Conservation (phyloP, 1,140 invertebrate genomes). For the Drosophila grimshawi region DNA sequence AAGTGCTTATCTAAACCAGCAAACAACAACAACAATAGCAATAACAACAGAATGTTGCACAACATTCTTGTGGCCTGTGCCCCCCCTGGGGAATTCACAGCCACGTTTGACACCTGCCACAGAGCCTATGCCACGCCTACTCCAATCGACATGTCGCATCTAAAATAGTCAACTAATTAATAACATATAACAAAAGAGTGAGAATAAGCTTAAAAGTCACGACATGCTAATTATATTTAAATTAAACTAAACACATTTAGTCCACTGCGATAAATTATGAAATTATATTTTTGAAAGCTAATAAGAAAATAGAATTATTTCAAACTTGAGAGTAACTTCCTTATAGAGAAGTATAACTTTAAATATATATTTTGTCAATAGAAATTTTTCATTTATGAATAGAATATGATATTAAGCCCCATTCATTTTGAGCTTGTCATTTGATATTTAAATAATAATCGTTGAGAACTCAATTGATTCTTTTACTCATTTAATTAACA, state of each 20-base stretch:
- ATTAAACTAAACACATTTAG: too few relatives aligned
- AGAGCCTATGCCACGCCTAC: neutral
- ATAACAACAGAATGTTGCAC: constrained; percentile 46
- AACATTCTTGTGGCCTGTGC: constrained; percentile 44
- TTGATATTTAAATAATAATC: constrained; percentile 1
- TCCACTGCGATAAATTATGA: neutral
- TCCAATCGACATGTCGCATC: neutral
- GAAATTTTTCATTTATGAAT: neutral
- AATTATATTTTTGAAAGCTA: neutral
- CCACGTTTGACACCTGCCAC: constrained; percentile 6
- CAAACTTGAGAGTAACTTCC: too few relatives aligned
- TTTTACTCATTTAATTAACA: constrained; percentile 22
- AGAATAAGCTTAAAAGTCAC: neutral
- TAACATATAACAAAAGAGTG: neutral
- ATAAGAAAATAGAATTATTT: too few relatives aligned
- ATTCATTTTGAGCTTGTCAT: constrained; percentile 4
- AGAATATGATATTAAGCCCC: neutral
- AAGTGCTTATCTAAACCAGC: constrained; percentile 52
- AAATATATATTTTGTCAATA: neutral
- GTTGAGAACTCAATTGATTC: neutral
- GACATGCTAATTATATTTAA: neutral
- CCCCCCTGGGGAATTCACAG: too few relatives aligned
- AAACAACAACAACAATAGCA: constrained; percentile 19
- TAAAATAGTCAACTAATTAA: neutral
- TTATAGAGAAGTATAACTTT: too few relatives aligned